Base-by-base conservation (phyloP, 2,888 invertebrate species). In the Ormia ochracea region DNA sequence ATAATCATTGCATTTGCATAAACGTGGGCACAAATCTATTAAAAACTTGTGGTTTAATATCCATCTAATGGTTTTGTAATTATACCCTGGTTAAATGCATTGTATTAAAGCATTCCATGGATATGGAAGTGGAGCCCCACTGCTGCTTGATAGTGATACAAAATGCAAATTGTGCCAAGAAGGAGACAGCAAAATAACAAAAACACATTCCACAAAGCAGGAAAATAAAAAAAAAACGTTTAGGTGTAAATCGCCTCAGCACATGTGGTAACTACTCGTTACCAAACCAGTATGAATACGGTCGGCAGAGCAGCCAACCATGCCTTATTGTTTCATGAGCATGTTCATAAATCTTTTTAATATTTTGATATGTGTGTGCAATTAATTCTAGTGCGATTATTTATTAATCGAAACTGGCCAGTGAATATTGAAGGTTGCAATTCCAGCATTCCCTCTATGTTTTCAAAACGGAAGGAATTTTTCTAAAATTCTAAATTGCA, bases 51-150 rank as follows among this genome's bases (percentile, higher is more conserved):
- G 79, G 48, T 80, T 75, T 82, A 83, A 83, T 82, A 83, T 82
- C 79, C 81, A 81, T 84, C 83, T 86, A 87, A 87, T 88, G 87
- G 87, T 73, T 83, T 82, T 82, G 85, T 88, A 87, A 87, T 88
- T 87, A 87, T 84, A 85, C 82, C 84, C 82, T 81, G 59, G 82
- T 79, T 75, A 78, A 83, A 83, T 83, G 83, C 75, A 77, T 81
- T 78, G 80, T 83, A 84, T 83, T 85, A 83, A 85, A 83, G 84
- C 85, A 84, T 83, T 76, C 65, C 63, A 82, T 79, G 73, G 81
- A 61, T 70, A 75, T 74, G 48, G 19, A 70, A 81, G 80, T 63
- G n/a, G n/a, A n/a, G n/a, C n/a, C n/a, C 52, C 73, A 78, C 68
- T 41, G 48, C 52, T 74, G 63, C 12, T 41, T 70, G 61, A 38